Base-by-base conservation (phyloP, 2,888 invertebrate species). In the Volucella inanis region DNA sequence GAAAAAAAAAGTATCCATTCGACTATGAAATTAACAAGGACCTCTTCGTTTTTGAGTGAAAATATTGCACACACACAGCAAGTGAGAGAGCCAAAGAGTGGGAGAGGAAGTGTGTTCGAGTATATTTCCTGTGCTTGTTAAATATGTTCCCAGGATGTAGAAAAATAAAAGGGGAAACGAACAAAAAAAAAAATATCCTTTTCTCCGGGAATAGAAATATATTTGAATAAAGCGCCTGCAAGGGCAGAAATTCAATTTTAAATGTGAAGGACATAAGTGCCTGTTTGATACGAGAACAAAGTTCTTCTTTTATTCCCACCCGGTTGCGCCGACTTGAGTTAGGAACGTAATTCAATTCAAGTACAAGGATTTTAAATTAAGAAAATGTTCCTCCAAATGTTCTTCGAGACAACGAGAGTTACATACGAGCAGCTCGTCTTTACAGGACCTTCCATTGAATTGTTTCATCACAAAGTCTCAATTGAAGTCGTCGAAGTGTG, bases 11-110 rank as follows among this genome's bases (percentile, higher is more conserved):
- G 75, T 76, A 86, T 65, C 86, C 86, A 86, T 82, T 86, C 86
- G 74, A 86, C 82, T 86, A 86, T 86, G 86, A 86, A 86, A 86
- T 86, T 86, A 86, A 86, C 86, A 86, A 86, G 82, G 82, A 86
- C 81, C 67, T 22, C 22, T 3, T 72, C 62, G 71, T 72, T 67
- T 84, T 70, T 43, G 61, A 54, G 59, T 61, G 67, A 81, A 84
- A 81, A 81, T 85, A 81, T 72, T 81, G 76, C 84, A 49, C 80
- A 84, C 47, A 41, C 22, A 22, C 22, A 22, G 22, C 22, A 22
- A 22, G 22, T 22, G 22, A 22, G 4, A 3, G 22, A 22, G 22
- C 22, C 22, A 1, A 22, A 22, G 22, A 22, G 22, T 22, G 47
- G 50, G 55, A 59, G 67, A 50, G 68, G 45, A 49, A 11, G 54